A percentile compares a stretch with the other conserved stretches of the same genome.
Conservation (phyloP, 2,797 vertebrate species). For the Aldrovandia affinis region DNA sequence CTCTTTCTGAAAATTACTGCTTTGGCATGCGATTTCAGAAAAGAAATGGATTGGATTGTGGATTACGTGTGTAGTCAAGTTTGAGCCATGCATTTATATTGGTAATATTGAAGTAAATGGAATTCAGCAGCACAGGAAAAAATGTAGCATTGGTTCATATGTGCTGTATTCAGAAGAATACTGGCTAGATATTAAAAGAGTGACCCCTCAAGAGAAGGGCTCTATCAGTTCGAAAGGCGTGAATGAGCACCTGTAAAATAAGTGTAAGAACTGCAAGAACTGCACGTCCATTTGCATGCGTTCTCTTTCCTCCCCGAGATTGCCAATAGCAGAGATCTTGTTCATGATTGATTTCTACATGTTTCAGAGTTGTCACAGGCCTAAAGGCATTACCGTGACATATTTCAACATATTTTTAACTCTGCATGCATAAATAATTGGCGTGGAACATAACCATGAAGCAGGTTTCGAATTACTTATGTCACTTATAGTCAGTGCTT, state of each 20-base stretch:
- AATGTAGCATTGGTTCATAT: background rate
- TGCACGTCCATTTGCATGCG: background rate
- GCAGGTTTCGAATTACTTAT: constrained; percentile 1
- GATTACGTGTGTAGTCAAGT: background rate
- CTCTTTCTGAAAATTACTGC: background rate
- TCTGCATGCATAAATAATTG: constrained; percentile 5
- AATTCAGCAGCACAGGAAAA: background rate
- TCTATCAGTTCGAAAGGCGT: background rate
- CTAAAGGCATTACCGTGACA: background rate
- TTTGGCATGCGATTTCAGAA: background rate
- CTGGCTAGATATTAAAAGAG: background rate
- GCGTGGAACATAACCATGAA: background rate
- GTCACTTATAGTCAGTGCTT: background rate
- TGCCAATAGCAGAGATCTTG: background rate
- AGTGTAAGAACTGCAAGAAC: background rate
- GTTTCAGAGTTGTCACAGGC: background rate
- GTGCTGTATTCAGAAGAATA: background rate
- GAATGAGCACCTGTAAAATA: background rate
- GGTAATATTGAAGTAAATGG: background rate
- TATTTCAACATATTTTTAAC: background rate
- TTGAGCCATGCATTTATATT: background rate
- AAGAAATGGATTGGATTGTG: background rate
- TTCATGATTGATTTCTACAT: background rate
- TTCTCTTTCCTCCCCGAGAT: background rate
- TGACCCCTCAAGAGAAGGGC: background rate